Evolutionary conservation across 2,113 vertebrate genomes (phyloP), one percentile per base, ranked within the genome.

Genomic region (Tretioscincus oriximinensis): DNA sequence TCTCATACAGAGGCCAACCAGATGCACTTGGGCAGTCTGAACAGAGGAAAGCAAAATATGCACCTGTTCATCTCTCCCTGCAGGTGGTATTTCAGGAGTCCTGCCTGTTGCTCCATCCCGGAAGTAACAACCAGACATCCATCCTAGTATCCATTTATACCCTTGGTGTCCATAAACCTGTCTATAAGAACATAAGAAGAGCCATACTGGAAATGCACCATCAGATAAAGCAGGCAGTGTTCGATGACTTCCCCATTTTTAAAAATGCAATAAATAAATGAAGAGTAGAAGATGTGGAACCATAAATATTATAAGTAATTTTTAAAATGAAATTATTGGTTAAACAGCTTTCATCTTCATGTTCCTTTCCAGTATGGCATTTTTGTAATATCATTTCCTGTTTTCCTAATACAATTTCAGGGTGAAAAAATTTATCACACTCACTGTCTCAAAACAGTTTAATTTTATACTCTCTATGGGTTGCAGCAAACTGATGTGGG

Each of bases 291-390:
- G 6, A 81, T 29, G 26, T 22, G 70, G 89, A 87, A 85, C 61
- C 16, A 80, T 85, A 58, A 89, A 92, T 92, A 92, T 90, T 67
- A 81, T 24, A 88, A 82, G 85, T 60, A 84, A 54, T 86, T 49
- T 72, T 87, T 73, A 88, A 89, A 93, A 92, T 90, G 91, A 93
- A 92, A 88, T 89, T 90, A 91, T 88, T 89, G 91, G 89, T 93
- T 89, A 87, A 86, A 90, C 80, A 82, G 84, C 85, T 61, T 84
- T 28, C 81, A 85, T 83, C 81, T 86, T 91, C 81, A 85, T 83
- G 82, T 86, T 91, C 60, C 82, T 87, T 73, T 86, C 86, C n/a
- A 67, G 63, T 83, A 87, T 9, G 85, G 64, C 60, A 89, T 67
- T 88, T 58, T 88, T 88, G 79, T 86, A 84, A 1, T 41, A 83